Evolutionary conservation across 2,888 invertebrate genomes (phyloP), one percentile per base, ranked within the genome.

Genomic region (Physocephala rufipes): DNA sequence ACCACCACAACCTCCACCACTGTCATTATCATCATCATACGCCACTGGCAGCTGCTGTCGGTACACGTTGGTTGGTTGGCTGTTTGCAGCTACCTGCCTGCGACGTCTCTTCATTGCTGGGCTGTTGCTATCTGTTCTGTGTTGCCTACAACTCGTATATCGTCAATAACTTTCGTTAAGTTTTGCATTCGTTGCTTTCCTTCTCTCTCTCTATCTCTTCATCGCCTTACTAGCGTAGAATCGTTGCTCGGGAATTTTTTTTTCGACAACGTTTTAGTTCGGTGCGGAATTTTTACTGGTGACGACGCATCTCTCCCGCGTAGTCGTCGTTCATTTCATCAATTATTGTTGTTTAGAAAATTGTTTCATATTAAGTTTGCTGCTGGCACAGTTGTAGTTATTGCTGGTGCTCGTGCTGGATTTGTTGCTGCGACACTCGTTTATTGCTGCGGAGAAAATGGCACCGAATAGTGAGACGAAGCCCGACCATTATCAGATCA

Each of bases 401-500:
- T 28, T 30, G 55, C 43, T 30, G 36, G 12, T 45, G 43, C 24
- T 55, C 19, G n/a, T 21, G 67, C 47, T 64, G 7, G 28, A 1
- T 15, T 16, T 19, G 28, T 47, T n/a, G 15, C 58, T 43, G 47
- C 2, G 24, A n/a, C 13, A n/a, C n/a, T n/a, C 24, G 47, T 28
- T n/a, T n/a, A 36, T 45, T 47, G 24, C 55, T 19, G 51, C 62
- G 47, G 66, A 51, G 67, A 71, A 67, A 49, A 47, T 67, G 43
- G 45, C 61, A 13, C 58, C 70, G 15, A 45, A 61, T 2, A 68
- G 24, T 36, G 72, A 80, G n/a, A 59, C 76, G 70, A 80, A 82
- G 28, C 79, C 79, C 24, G 82, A 84, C 59, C 76, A 79, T 74
- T 82, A 80, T 47, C 77, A 78, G 62, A 75, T 79, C 13, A 84